Evolutionary conservation across 2,888 invertebrate species (phyloP).

Genomic region (Creontiades dilutus): DNA sequence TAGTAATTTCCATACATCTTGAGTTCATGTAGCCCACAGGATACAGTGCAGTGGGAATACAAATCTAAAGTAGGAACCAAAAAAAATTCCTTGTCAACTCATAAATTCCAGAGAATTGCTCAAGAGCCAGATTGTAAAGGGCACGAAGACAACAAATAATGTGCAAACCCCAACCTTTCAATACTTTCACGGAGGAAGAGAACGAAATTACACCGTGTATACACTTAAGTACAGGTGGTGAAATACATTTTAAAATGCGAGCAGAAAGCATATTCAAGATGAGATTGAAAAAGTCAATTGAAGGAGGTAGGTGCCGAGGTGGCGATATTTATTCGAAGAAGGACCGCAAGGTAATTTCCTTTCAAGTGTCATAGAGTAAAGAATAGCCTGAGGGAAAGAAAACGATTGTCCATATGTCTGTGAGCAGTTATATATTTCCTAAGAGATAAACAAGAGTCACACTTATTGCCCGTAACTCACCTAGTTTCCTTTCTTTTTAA

Average conservation of each 20-base stretch:
- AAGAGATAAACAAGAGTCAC: conserved; percentile 70
- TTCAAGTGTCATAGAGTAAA: conserved; percentile 68
- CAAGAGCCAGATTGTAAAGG: background rate
- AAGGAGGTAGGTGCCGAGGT: background rate
- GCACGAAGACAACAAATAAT: background rate
- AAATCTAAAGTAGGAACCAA: background rate
- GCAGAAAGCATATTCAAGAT: background rate
- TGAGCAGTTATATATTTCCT: conserved; percentile 67
- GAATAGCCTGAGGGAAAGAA: conserved; percentile 56
- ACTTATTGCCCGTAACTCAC: conserved; percentile 72
- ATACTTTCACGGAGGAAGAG: background rate
- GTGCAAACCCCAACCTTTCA: background rate
- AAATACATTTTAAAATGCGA: background rate
- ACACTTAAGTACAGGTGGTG: conserved; percentile 10
- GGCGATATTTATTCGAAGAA: conserved; percentile 48
- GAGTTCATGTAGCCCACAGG: too few relatives aligned
- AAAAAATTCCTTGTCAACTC: background rate
- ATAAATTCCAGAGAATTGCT: background rate
- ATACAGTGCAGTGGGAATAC: too few relatives aligned
- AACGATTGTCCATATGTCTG: conserved; percentile 70
- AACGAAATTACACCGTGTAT: background rate
- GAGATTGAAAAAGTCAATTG: conserved; percentile 63
- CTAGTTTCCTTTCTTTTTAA: conserved; percentile 59
- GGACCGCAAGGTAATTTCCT: conserved; percentile 71
- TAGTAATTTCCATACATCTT: too few relatives aligned